Percentiles rank a stretch among this genome's conserved stretches.
Conservation (phyloP, 2,113 vertebrate genomes). For the Mustelus asterias region DNA sequence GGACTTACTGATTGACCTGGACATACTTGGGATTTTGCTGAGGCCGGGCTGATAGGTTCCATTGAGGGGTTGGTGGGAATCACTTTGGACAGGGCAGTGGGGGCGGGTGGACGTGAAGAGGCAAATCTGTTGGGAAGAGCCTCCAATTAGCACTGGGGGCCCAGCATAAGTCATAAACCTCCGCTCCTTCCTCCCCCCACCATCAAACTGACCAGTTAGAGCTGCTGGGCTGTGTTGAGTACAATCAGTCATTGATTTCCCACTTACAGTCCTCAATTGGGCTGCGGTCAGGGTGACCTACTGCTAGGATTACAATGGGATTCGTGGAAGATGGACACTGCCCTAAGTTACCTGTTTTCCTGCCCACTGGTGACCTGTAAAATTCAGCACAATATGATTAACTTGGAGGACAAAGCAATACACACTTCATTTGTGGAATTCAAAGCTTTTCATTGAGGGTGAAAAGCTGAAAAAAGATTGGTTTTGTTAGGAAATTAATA, state of each 20-base stretch:
- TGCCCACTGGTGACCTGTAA: neutral
- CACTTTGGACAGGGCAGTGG: neutral
- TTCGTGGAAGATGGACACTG: neutral
- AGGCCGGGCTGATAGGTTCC: too few relatives aligned
- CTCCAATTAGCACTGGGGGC: too few relatives aligned
- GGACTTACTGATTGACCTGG: neutral
- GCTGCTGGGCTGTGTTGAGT: neutral
- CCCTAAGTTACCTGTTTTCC: neutral
- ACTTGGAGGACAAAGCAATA: neutral
- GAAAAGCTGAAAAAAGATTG: neutral
- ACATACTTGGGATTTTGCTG: neutral
- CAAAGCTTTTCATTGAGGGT: neutral
- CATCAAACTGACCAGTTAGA: neutral
- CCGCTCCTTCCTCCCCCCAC: neutral
- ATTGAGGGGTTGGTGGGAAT: neutral
- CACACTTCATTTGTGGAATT: neutral
- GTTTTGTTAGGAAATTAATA: neutral
- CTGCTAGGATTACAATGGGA: neutral
- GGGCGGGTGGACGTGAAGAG: too few relatives aligned
- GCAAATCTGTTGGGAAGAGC: too few relatives aligned
- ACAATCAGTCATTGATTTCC: neutral
- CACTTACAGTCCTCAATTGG: neutral
- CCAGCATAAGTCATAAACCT: neutral
- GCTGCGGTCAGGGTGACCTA: neutral
- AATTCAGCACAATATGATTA: neutral